Evolutionary conservation across 2,888 invertebrate species (phyloP), one percentile per base, ranked within the genome.

Genomic region (Hipparchia semele): DNA sequence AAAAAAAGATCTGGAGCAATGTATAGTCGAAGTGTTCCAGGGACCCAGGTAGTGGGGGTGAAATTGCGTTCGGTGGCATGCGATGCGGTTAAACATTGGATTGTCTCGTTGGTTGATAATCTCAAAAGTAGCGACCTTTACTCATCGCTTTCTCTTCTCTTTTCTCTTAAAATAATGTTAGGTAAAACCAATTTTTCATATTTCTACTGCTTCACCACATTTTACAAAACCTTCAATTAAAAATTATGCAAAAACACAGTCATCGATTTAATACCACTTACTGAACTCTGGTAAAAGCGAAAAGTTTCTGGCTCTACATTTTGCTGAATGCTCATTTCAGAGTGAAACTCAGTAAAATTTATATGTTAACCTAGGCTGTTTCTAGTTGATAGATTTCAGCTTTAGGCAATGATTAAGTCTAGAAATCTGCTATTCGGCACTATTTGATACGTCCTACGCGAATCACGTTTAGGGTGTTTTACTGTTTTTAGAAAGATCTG

Each of bases 221-320:
- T 62, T 49, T 13, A 7, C 62, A 0, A 62, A 60, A 60, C 46
- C 49, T 13, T 13, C 62, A 62, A 62, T 62, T 62, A 62, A 62
- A 60, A 62, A 49, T 13, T 62, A 62, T 62, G 62, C 46, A 62
- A 13, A 62, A 12, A 1, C n/a, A 13, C 46, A 46, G 13, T 62
- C n/a, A 46, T 62, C 62, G 46, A 62, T 62, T 62, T 62, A 62
- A 62, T 62, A 8, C 62, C 62, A n/a, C 46, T 61, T 62, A 62
- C 7, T 46, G 46, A 62, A 46, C 62, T 45, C 61, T 39, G 62
- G 46, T 62, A 13, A 62, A 59, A 49, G 46, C 62, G 62, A 7
- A 62, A 62, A 62, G 46, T 62, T 62, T 62, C 46, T 8, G 13
- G 46, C 62, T 62, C 46, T 8, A 61, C 8, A 46, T 49, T 62